Base-by-base conservation (phyloP, 2,113 vertebrate species). In the Lasiurus cinereus region DNA sequence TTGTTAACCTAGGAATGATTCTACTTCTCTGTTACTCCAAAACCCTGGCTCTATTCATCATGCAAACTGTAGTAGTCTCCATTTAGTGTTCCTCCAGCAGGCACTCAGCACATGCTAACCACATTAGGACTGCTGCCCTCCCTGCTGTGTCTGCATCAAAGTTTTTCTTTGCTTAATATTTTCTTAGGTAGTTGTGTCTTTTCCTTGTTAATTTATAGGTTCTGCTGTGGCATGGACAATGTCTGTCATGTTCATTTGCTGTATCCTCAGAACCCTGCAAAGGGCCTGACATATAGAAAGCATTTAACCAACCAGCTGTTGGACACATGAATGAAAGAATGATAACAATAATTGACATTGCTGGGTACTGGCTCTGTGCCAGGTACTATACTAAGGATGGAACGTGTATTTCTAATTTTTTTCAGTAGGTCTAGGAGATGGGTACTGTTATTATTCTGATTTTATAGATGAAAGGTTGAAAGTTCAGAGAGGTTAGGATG, bases 1-100 rank as follows among this genome's bases (percentile, higher is more conserved):
- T 89, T 91, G 29, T 69, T 93, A 87, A 94, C 33, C 31, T 64
- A 87, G 39, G 7, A 76, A 62, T 69, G 73, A 74, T 43, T 85
- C 52, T 77, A 21, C 11, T 31, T 87, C 27, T 92, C 19, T n/a
- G 6, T 94, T 70, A 74, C 16, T 85, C 62, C 1, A 77, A 73
- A 83, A 36, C 9, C 4, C n/a, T 12, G 39, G 29, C 4, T 85
- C 18, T 64, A 5, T 43, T 39, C 50, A 82, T 87, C 64, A 43
- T 36, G 33, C 76, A 46, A 72, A 50, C 10, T 62, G 22, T 62
- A 27, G 59, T 12, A 62, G 59, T 62, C 22, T 80, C 36, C 36
- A 43, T 56, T 76, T 56, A 80, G 33, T 15, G 70, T 18, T 80
- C 31, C 52, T 59, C 27, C 29, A 10, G 21, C 43, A 76, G 67